Evolutionary conservation across 2,888 invertebrate species (phyloP).

Genomic region (Cylloceria caligata): DNA sequence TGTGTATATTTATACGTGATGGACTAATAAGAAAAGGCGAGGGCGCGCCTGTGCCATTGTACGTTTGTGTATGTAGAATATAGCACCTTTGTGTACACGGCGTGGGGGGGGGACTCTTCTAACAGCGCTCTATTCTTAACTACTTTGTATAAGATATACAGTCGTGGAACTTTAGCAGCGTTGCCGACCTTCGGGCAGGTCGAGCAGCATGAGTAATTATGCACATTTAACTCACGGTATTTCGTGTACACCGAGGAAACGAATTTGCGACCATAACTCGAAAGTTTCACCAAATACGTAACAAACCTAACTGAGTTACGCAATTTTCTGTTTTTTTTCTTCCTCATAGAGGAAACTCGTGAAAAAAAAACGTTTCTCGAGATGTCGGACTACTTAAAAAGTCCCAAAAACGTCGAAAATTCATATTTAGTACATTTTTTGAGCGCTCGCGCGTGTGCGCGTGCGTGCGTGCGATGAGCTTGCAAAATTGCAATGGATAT

Average conservation of each 20-base stretch:
- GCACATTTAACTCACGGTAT: slow-evolving; percentile 3
- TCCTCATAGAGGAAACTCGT: too few relatives aligned
- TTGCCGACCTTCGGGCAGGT: slow-evolving; percentile 56
- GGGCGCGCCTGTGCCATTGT: slow-evolving; percentile 9
- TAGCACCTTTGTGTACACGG: too few relatives aligned
- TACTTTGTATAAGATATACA: neutral
- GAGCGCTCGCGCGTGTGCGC: too few relatives aligned
- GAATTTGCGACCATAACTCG: neutral
- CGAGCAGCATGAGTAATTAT: slow-evolving; percentile 38
- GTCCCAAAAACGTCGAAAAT: too few relatives aligned
- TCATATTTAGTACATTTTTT: too few relatives aligned
- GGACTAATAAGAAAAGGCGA: slow-evolving; percentile 33
- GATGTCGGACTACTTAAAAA: too few relatives aligned
- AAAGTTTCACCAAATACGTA: neutral
- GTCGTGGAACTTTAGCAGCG: neutral
- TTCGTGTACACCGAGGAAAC: neutral
- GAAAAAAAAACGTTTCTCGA: too few relatives aligned
- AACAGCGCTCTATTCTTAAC: neutral
- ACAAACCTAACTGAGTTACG: neutral
- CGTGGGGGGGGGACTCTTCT: too few relatives aligned
- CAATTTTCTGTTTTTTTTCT: too few relatives aligned
- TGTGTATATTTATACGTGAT: neutral
- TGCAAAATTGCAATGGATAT: too few relatives aligned
- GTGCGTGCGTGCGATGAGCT: too few relatives aligned
- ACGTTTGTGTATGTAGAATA: slow-evolving; percentile 10